Evolutionary conservation across 2,797 vertebrate species (phyloP).

Genomic region (Lates japonicus): DNA sequence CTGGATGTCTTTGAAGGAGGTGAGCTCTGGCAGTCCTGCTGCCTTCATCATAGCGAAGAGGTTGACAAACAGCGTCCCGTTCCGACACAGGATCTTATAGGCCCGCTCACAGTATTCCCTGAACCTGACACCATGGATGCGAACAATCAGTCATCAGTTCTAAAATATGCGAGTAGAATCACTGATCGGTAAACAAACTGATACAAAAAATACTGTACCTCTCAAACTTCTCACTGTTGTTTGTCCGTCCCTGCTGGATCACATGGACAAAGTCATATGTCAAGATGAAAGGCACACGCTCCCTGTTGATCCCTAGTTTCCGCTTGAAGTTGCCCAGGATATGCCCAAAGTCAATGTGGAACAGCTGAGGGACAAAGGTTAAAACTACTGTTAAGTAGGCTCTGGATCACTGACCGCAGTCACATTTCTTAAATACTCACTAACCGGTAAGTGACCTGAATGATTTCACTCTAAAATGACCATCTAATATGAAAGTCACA

Average conservation of each 20-base stretch:
- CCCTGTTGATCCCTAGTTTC: constrained; percentile 98
- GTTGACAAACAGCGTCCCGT: constrained; percentile 96
- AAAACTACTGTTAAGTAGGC: constrained; percentile 11
- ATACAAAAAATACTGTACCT: constrained; percentile 81
- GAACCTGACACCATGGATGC: constrained; percentile 86
- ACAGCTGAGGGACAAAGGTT: constrained; percentile 87
- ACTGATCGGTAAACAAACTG: not conserved
- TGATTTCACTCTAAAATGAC: constrained; percentile 1
- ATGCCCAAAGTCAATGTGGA: constrained; percentile 99
- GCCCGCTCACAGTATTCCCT: constrained; percentile 95
- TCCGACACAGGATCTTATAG: constrained; percentile 96
- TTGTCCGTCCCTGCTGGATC: constrained; percentile 96
- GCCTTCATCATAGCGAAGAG: constrained; percentile 98
- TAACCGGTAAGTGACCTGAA: not conserved
- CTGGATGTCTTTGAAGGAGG: constrained; percentile 98
- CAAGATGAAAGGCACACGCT: constrained; percentile 98
- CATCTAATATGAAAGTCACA: not conserved
- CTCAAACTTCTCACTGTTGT: constrained; percentile 98
- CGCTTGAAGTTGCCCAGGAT: constrained; percentile 99
- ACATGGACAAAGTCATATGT: constrained; percentile 99
- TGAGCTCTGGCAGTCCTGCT: constrained; percentile 96
- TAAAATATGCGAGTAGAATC: constrained; percentile 8
- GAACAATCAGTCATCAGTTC: not conserved
- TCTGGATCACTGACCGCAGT: constrained; percentile 25
- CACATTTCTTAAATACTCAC: constrained; percentile 18